Evolutionary conservation across 2,888 invertebrate species (phyloP).

Genomic region (Gymnoscelis rufifasciata): DNA sequence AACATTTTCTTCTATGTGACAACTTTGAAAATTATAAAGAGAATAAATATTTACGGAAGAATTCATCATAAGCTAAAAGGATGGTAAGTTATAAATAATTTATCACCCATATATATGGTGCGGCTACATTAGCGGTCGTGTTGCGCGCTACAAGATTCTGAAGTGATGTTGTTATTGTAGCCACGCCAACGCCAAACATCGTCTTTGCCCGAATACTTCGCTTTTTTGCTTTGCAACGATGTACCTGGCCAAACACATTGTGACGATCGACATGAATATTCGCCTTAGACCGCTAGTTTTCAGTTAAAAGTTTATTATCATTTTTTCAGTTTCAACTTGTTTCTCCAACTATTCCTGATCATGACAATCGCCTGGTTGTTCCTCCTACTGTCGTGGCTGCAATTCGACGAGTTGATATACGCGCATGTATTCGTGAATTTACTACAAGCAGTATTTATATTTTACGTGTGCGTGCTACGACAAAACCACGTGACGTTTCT

Average conservation of each 20-base stretch:
- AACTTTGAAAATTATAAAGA: conserved; percentile 87
- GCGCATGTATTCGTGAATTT: conserved; percentile 87
- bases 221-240: too few relatives aligned
- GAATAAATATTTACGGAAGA: conserved; percentile 89
- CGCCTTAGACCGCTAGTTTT: too few relatives aligned
- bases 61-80: conserved; percentile 92
- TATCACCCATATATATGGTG: too few relatives aligned
- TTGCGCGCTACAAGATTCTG: too few relatives aligned
- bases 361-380: conserved; percentile 89
- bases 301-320: too few relatives aligned
- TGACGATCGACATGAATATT: too few relatives aligned
- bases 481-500: conserved; percentile 89
- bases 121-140: too few relatives aligned
- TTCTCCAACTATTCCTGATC: conserved; percentile 84
- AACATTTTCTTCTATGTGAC: conserved; percentile 89
- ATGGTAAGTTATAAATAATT: conserved; percentile 84
- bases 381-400: conserved; percentile 85
- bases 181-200: too few relatives aligned
- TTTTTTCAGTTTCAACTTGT: conserved; percentile 85
- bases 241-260: too few relatives aligned
- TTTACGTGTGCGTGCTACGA: conserved; percentile 87
- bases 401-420: conserved; percentile 85
- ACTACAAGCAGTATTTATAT: conserved; percentile 85
- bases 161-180: too few relatives aligned
- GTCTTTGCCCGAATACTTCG: too few relatives aligned